Evolutionary conservation across 2,888 invertebrate genomes (phyloP).

Genomic region (Brachyptera risi): DNA sequence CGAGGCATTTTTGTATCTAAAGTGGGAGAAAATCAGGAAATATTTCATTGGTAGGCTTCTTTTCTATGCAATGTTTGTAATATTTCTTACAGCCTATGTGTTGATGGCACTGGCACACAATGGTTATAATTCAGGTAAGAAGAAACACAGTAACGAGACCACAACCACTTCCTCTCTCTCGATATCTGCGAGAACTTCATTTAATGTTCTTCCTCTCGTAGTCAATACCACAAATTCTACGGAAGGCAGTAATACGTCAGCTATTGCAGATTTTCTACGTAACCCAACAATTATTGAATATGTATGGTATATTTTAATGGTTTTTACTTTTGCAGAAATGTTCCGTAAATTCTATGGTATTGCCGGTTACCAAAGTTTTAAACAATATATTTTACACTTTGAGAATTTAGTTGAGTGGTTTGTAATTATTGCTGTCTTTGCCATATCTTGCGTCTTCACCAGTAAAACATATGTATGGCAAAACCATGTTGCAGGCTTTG

Average conservation of each 20-base stretch:
- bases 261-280: slow-evolving; percentile 68
- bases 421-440: slow-evolving; percentile 76
- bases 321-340: slow-evolving; percentile 75
- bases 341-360: slow-evolving; percentile 76
- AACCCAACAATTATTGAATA: slow-evolving; percentile 75
- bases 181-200: background rate
- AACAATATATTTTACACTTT: slow-evolving; percentile 75
- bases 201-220: background rate
- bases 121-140: slow-evolving; percentile 1
- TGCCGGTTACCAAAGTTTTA: slow-evolving; percentile 75
- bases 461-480: slow-evolving; percentile 77
- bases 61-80: slow-evolving; percentile 72
- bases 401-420: slow-evolving; percentile 88
- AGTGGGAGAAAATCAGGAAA: slow-evolving; percentile 87
- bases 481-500: slow-evolving; percentile 81
- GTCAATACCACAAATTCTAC: background rate
- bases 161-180: background rate
- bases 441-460: slow-evolving; percentile 76
- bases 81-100: slow-evolving; percentile 43
- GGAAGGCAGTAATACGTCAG: slow-evolving; percentile 46
- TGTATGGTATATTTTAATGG: slow-evolving; percentile 78
- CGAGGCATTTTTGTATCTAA: slow-evolving; percentile 80
- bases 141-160: background rate
- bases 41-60: slow-evolving; percentile 77
- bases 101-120: slow-evolving; percentile 10